Base-by-base conservation (phyloP, 2,797 vertebrate species). In the Pseudochirops cupreus region DNA sequence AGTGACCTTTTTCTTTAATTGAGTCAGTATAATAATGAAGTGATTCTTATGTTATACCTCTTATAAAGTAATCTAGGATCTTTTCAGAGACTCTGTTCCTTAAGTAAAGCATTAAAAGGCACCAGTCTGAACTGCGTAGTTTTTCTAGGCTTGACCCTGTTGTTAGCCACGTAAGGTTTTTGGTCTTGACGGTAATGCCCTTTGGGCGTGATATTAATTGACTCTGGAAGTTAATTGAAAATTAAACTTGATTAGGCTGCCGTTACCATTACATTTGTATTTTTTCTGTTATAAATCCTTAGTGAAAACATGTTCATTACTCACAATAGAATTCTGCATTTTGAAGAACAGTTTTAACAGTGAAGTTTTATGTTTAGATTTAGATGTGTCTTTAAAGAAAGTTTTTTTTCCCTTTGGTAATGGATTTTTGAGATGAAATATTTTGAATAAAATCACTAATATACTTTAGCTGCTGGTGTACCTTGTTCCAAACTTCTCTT, bases 211-310 rank as follows among this genome's bases (percentile, higher is more conserved):
- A 33, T 93, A 92, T 97, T 98, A 98, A 98, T 98, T 96, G 94
- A 94, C 94, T 97, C 91, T 96, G 91, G 97, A 97, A 98, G 98
- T 98, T 98, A 98, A 97, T 97, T 97, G 97, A 95, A 96, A 97
- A 91, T 95, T 94, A 94, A 98, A 96, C 96, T 97, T 98, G 95
- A 96, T 98, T 98, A 98, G 94, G 91, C 93, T 97, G 94, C 93
- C 33, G 9, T 97, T 98, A 53, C 91, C 16, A 0, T 95, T 98
- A 82, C 53, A 53, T 98, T 98, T 97, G 59, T 98, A 94, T 97
- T 98, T 93, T 97, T 97, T 95, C 57, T 97, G 93, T 95, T 96
- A 94, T 96, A 95, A 98, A 94, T 98, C 94, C 31, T 67, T 67
- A 33, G 59, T 67, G 59, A 67, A 67, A 67, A 67, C 59, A 14